Evolutionary conservation across 2,797 vertebrate genomes (phyloP), one percentile per base, ranked within the genome.

Genomic region (Cossypha niveicapilla): DNA sequence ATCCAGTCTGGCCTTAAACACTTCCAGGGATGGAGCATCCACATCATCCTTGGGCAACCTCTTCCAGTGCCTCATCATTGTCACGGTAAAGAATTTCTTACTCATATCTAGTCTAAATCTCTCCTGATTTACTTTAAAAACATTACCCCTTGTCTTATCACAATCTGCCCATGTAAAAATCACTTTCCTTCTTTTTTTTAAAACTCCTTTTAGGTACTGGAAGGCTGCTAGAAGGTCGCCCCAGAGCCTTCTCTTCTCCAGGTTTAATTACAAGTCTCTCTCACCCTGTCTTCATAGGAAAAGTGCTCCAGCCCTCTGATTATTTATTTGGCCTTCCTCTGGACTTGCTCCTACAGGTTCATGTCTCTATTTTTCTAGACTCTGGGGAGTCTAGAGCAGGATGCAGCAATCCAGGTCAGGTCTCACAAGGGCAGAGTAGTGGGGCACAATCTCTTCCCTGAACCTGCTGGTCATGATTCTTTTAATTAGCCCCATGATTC

Each of bases 341-440:
- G n/a, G 44, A 50, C 51, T 48, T 8, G 6, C 9, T 57, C 18
- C 22, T 48, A 18, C 11, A 25, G 10, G 7, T 48, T 11, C 13
- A n/a, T 22, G 25, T 48, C 30, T 56, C 35, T 39, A 18, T 32
- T 27, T 30, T 50, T 50, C 21, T n/a, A n/a, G n/a, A n/a, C n/a
- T n/a, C 25, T 30, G 30, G 14, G 25, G 10, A 63, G 7, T 7
- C 16, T 21, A 72, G 16, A 63, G 16, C 24, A 30, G 17, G 16
- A 34, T 21, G 30, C 42, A 34, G 50, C 10, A 21, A 7, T 41
- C 41, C 13, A 25, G 8, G 17, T 34, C 7, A 24, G 10, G 10
- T 56, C 21, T 48, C 13, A 56, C 0, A 0, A 34, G 16, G 30
- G 7, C 25, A 30, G 19, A 34, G 7, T 18, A 48, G 28, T 0